Base-by-base conservation (phyloP, 2,888 invertebrate genomes). In the Ichneumoninae sp. region DNA sequence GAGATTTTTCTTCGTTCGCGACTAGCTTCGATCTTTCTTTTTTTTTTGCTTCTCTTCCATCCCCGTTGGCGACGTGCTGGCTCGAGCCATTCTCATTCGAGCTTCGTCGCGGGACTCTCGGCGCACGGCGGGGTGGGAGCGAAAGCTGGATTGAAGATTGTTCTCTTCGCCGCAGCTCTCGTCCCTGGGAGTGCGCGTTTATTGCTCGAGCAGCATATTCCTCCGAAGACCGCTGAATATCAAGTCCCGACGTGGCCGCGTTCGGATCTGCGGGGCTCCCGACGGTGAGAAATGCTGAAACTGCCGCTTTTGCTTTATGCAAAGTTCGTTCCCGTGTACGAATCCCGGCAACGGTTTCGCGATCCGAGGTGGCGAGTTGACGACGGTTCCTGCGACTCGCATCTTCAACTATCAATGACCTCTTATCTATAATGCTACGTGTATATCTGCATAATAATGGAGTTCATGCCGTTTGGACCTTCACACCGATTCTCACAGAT, bases 151-250 rank as follows among this genome's bases (percentile, higher is more conserved):
- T 57, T 57, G 26, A 57, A 57, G 57, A 57, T 57, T 57, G 57
- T 57, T 57, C 57, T 47, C 22, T 30, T 26, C 62, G 13, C 36
- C 57, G 33, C 36, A 22, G 44, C 65, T 76, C 44, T 68, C 62
- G 68, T 76, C 76, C 76, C 60, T 44, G 26, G 4, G 57, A 26
- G 22, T 57, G 57, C 26, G 26, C 57, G 57, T 26, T 57, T 57
- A 57, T 57, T 57, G 26, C 57, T 22, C 57, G 5, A 57, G 57
- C 22, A 57, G 57, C 57, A 57, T 57, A 57, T 57, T 26, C 57
- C 26, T 57, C 22, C 13, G 57, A 57, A 57, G 22, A 57, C 57
- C 22, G 22, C 22, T 26, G 57, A 57, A 26, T 22, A 57, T 57
- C 22, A 57, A 57, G 26, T 57, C 22, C 26, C 26, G 57, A 13